A percentile compares a stretch with the other conserved stretches of the same genome.
phyloP scores from a whole-genome alignment of 2,113 vertebrate species.

The Perca fluviatilis region DNA sequence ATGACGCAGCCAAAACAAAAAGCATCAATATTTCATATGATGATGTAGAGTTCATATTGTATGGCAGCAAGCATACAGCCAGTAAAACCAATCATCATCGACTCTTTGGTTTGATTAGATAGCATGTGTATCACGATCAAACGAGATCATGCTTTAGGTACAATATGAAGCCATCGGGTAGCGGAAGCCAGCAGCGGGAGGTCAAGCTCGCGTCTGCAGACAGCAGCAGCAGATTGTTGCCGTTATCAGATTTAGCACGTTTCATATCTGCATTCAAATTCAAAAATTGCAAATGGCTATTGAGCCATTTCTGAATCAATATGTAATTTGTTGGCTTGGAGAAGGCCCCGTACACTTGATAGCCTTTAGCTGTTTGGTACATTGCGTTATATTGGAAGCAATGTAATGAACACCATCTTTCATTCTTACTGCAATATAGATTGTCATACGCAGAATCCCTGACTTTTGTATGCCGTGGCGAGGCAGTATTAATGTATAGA shows the following conservation, averaged over 20 bases:
- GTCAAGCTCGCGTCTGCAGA: conserved; percentile 33
- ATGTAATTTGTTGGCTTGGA: conserved; percentile 76
- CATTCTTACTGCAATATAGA: conserved; percentile 68
- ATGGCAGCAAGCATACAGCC: conserved; percentile 2
- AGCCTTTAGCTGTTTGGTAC: conserved; percentile 75
- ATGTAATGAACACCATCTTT: conserved; percentile 79
- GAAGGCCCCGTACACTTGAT: conserved; percentile 41
- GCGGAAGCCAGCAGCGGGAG: conserved; percentile 20
- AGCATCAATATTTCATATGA: conserved; percentile 13
- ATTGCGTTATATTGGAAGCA: conserved; percentile 68
- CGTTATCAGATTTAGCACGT: conserved; percentile 55
- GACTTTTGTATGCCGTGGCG: conserved; percentile 11
- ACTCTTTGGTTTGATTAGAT: conserved; percentile 25
- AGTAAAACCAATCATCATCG: conserved; percentile 47
- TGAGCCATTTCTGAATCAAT: conserved; percentile 76
- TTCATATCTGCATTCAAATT: conserved; percentile 74
- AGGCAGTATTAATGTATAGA: conserved; percentile 52
- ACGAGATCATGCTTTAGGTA: conserved; percentile 46
- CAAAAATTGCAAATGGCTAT: conserved; percentile 78
- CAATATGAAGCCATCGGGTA: conserved; percentile 45
- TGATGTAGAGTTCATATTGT: conserved; percentile 25
- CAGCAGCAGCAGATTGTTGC: conserved; percentile 17
- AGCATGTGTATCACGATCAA: conserved; percentile 5
- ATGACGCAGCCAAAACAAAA: background rate
- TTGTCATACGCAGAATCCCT: conserved; percentile 63